Evolutionary conservation across 2,888 invertebrate species (phyloP).

Genomic region (Lamellibrachia satsuma): DNA sequence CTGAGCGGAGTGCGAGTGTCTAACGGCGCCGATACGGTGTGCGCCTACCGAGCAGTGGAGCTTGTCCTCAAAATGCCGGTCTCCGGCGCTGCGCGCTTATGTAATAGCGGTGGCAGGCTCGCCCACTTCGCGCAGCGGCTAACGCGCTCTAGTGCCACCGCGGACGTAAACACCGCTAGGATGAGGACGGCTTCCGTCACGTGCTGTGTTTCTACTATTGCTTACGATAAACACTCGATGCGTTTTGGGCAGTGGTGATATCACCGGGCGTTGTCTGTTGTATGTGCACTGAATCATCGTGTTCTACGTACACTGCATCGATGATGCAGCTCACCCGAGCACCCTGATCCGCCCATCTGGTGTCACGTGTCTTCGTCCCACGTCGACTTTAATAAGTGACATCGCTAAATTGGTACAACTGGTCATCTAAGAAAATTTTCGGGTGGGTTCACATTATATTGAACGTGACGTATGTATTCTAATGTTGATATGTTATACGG

Average conservation of each 20-base stretch:
- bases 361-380: not conserved
- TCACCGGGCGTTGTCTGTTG: conserved; percentile 9
- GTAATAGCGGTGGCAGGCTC: not conserved
- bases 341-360: not conserved
- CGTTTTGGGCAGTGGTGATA: not conserved
- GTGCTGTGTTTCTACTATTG: not conserved
- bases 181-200: not conserved
- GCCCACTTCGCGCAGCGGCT: not conserved
- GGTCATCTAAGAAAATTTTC: not conserved
- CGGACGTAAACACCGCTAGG: not conserved
- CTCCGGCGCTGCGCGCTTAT: not conserved
- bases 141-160: not conserved
- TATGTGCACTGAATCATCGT: not conserved
- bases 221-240: not conserved
- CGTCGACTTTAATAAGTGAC: not conserved
- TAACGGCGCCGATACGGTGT: not conserved
- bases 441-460: not conserved
- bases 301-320: not conserved
- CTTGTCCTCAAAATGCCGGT: not conserved
- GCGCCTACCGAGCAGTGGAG: not conserved
- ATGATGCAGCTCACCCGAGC: not conserved
- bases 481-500: not conserved
- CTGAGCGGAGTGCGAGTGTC: not conserved
- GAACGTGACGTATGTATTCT: conserved; percentile 8
- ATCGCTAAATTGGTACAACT: not conserved